These are phyloP conservation scores for Teleopsis dalmanni DNA, from an alignment of 1,140 invertebrate species.

Conservation along the genomic window DNA sequence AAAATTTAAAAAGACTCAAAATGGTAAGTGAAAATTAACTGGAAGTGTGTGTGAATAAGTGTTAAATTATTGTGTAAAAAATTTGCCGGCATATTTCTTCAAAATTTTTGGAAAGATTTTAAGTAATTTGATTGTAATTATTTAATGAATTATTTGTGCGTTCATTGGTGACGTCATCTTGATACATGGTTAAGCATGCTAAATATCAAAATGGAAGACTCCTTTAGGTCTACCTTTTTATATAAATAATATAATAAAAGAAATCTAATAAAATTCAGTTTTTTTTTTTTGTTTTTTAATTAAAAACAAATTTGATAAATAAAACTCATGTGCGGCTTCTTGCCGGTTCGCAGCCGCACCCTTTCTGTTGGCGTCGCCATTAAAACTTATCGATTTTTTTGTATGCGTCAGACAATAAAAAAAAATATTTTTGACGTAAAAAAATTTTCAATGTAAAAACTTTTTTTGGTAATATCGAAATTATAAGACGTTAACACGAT, in stretches of 20 bases:
- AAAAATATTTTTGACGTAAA: background rate
- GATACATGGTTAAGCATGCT: no score
- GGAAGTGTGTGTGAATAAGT: background rate
- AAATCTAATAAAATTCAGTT: background rate
- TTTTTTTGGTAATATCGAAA: background rate
- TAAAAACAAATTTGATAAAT: background rate
- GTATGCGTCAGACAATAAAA: background rate
- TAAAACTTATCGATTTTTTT: background rate
- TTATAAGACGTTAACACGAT: background rate
- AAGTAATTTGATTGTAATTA: slow-evolving; percentile 1
- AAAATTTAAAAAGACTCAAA: slow-evolving; percentile 15
- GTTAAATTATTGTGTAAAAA: slow-evolving; percentile 1
- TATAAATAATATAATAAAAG: no score
- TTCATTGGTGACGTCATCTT: slow-evolving; percentile 3
- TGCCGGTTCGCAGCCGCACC: background rate
- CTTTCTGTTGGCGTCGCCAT: background rate
- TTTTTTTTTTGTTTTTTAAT: background rate
- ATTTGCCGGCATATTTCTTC: background rate
- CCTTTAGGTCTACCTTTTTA: no score
- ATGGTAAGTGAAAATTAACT: slow-evolving; percentile 12
- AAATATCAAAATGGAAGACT: no score
- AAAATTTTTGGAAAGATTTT: background rate
- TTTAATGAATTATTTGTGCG: no score
- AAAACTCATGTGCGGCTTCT: background rate
- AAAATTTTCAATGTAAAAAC: background rate